These are phyloP conservation scores for Ichneumon xanthorius DNA, from an alignment of 2,888 invertebrate species.

Conservation along the genomic window DNA sequence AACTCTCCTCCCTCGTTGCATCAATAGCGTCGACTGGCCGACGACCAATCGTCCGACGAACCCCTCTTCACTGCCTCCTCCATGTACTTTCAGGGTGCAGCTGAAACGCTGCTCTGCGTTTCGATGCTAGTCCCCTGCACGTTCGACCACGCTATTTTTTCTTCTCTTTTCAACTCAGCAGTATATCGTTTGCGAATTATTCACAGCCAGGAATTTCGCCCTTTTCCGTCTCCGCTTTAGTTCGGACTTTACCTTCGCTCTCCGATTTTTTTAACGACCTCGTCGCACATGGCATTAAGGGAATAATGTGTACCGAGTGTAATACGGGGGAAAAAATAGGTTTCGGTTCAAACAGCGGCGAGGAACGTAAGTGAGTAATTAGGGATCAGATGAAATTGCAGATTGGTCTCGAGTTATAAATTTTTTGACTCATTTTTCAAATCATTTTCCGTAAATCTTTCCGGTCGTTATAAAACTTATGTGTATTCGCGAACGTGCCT, in stretches of 20 bases:
- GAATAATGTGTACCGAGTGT: background rate
- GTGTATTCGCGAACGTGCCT: no score
- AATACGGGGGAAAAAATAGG: background rate
- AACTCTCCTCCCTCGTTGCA: conserved; percentile 66
- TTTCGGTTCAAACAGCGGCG: background rate
- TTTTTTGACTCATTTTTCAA: no score
- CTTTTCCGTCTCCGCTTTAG: conserved; percentile 11
- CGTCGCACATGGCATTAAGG: conserved; percentile 9
- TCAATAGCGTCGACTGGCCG: conserved; percentile 64
- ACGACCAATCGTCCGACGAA: conserved; percentile 37
- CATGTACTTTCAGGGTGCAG: conserved; percentile 44
- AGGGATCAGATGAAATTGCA: no score
- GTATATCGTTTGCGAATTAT: conserved; percentile 30
- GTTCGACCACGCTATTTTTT: conserved; percentile 56
- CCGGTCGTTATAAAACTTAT: no score
- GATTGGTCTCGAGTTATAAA: no score
- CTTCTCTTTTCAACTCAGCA: conserved; percentile 58
- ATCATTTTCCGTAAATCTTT: no score
- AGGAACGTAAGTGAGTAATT: background rate
- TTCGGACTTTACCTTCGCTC: background rate
- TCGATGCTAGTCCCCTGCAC: conserved; percentile 71
- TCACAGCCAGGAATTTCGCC: conserved; percentile 42
- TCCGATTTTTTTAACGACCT: conserved; percentile 20
- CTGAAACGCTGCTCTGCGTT: conserved; percentile 70
- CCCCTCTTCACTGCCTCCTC: conserved; percentile 34